Evolutionary conservation across 1,140 invertebrate genomes (phyloP).

Genomic region (Battus philenor): DNA sequence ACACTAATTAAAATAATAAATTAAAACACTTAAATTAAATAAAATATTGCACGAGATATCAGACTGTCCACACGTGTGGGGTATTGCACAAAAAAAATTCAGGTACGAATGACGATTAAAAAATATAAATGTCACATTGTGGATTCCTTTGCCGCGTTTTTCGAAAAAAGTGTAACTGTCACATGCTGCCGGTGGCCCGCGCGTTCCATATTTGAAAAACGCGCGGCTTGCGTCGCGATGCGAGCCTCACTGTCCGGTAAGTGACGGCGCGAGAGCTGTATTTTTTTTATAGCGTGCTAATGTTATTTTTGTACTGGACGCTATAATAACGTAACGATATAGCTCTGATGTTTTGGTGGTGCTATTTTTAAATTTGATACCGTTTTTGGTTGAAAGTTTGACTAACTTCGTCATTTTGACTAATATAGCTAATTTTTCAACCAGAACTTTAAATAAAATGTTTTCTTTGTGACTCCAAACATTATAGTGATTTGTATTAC

Average conservation of each 20-base stretch:
- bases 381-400: too few relatives aligned
- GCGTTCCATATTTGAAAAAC: conserved; percentile 26
- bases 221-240: conserved; percentile 19
- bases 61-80: conserved; percentile 54
- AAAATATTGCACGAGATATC: conserved; percentile 59
- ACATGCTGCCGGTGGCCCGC: conserved; percentile 18
- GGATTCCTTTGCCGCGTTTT: conserved; percentile 5
- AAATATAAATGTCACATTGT: conserved; percentile 25
- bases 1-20: conserved; percentile 23
- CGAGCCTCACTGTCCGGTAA: conserved; percentile 4
- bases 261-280: background rate
- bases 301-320: conserved; percentile 4
- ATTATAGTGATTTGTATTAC: too few relatives aligned
- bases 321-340: too few relatives aligned
- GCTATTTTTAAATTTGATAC: too few relatives aligned
- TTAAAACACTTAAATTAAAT: conserved; percentile 26
- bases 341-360: too few relatives aligned
- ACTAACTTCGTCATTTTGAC: too few relatives aligned
- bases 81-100: conserved; percentile 57
- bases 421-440: too few relatives aligned
- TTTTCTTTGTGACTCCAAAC: too few relatives aligned
- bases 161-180: conserved; percentile 19
- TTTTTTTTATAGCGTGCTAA: conserved; percentile 2
- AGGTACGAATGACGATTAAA: conserved; percentile 39
- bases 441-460: too few relatives aligned